Percentiles rank a stretch among this genome's conserved stretches.
These are phyloP conservation scores for Pseudorectes ferrugineus DNA, from an alignment of 2,113 vertebrate species.

Conservation along the genomic window DNA sequence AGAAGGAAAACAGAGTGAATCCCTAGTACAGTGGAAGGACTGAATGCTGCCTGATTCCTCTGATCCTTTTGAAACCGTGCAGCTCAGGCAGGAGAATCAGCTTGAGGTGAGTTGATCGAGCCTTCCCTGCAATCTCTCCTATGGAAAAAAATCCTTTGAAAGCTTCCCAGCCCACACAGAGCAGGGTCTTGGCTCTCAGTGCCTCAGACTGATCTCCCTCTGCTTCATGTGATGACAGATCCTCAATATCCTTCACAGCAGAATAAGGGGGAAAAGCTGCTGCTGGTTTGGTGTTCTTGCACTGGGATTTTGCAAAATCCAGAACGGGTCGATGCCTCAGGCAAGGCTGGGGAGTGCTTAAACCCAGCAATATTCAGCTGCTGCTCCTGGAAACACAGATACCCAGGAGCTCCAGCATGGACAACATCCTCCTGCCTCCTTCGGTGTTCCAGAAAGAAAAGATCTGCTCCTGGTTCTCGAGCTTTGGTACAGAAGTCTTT, in stretches of 20 bases:
- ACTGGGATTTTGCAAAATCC: neutral
- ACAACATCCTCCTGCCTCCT: neutral
- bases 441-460: neutral
- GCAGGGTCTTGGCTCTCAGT: neutral
- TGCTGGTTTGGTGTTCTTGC: neutral
- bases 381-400: neutral
- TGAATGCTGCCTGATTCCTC: neutral
- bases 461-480: neutral
- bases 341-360: neutral
- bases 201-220: neutral
- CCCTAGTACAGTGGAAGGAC: neutral
- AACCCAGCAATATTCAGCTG: neutral
- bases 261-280: neutral
- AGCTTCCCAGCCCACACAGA: neutral
- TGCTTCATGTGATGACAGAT: neutral
- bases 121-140: neutral
- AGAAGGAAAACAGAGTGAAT: neutral
- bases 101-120: neutral
- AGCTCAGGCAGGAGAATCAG: neutral
- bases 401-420: neutral
- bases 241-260: neutral
- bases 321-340: accelerated
- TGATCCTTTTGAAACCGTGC: neutral
- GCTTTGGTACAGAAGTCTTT: neutral
- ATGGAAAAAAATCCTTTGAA: neutral